phyloP scores from a whole-genome alignment of 1,140 invertebrate species.

The Hyles euphorbiae region DNA sequence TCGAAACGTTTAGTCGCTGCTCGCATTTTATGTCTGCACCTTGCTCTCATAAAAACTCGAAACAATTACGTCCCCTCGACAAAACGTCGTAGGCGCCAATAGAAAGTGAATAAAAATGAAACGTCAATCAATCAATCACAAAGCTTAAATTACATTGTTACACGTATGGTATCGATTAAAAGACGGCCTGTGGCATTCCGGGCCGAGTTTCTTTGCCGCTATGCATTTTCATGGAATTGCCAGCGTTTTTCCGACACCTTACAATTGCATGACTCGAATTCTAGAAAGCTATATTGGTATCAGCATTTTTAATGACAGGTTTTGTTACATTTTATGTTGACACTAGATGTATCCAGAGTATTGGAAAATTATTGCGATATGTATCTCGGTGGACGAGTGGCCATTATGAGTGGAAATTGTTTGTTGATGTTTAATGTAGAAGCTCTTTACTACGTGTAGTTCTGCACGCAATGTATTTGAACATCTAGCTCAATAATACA shows the following conservation, averaged over 20 bases:
- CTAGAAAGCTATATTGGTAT: slow-evolving; percentile 64
- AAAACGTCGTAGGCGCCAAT: slow-evolving; percentile 54
- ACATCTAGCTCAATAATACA: no score
- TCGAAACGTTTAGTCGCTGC: slow-evolving; percentile 50
- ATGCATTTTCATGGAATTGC: slow-evolving; percentile 72
- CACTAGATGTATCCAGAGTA: no score
- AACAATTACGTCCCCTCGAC: slow-evolving; percentile 64
- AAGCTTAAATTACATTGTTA: slow-evolving; percentile 58
- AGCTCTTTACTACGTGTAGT: no score
- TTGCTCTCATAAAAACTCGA: slow-evolving; percentile 68
- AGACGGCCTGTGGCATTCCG: slow-evolving; percentile 61
- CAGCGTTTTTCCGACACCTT: slow-evolving; percentile 71
- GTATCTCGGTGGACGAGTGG: no score
- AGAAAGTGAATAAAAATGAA: slow-evolving; percentile 48
- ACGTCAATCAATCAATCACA: slow-evolving; percentile 50
- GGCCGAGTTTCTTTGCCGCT: slow-evolving; percentile 58
- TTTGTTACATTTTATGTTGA: slow-evolving; percentile 13
- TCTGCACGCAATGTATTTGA: no score
- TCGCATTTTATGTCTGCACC: slow-evolving; percentile 65
- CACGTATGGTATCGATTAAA: slow-evolving; percentile 46
- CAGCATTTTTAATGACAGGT: slow-evolving; percentile 43
- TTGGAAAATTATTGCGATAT: no score
- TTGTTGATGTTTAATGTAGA: no score
- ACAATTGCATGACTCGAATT: slow-evolving; percentile 70
- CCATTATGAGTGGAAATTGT: no score